These are phyloP conservation scores for Dexiosoma caninum DNA, from an alignment of 2,888 invertebrate genomes.

Conservation along the genomic window DNA sequence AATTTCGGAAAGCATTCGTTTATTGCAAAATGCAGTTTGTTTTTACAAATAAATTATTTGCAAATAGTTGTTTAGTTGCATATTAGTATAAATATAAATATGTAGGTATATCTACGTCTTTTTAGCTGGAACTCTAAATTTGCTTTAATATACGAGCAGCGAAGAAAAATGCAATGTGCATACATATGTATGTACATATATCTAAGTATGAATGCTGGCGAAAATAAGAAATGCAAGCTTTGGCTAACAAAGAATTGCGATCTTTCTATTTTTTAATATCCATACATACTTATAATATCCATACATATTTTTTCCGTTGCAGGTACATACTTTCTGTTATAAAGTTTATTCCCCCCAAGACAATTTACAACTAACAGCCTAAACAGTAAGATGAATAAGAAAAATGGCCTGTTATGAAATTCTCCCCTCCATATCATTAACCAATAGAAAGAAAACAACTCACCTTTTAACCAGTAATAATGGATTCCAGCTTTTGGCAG, in stretches of 20 bases:
- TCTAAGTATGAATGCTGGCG: neutral
- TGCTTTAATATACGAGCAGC: too few species aligned
- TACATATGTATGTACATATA: neutral
- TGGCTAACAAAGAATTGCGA: conserved; percentile 21
- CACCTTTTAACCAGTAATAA: conserved; percentile 72
- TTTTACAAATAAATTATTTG: neutral
- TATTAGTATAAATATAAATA: neutral
- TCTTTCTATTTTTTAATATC: conserved; percentile 3
- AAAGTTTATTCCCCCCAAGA: conserved; percentile 13
- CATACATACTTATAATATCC: too few species aligned
- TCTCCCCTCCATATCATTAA: neutral
- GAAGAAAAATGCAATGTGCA: neutral
- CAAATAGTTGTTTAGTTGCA: conserved; percentile 8
- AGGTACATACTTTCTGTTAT: neutral
- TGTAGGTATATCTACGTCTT: neutral
- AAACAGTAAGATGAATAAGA: neutral
- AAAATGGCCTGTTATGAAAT: conserved; percentile 52
- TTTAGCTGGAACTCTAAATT: too few species aligned
- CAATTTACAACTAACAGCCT: neutral
- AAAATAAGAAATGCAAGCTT: neutral
- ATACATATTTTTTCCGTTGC: neutral
- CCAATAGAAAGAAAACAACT: conserved; percentile 48
- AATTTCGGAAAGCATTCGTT: neutral
- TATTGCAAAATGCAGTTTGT: neutral
- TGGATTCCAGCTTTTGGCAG: conserved; percentile 70